Conservation (phyloP, 2,888 invertebrate genomes). For the Aplocera efformata region DNA sequence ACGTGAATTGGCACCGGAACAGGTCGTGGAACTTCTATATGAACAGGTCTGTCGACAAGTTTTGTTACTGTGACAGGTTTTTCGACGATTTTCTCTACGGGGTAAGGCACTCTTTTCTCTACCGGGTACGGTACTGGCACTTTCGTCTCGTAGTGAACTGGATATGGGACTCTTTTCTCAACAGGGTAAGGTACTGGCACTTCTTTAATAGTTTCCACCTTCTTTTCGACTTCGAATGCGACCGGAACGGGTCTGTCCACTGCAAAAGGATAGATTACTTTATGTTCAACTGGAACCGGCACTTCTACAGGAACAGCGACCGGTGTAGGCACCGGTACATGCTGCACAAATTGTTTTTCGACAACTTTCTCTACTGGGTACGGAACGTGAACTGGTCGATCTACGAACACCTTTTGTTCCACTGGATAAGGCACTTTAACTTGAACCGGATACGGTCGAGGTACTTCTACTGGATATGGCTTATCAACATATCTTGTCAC, state of each 20-base stretch:
- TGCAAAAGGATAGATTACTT: conserved; percentile 56
- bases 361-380: conserved; percentile 74
- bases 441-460: conserved; percentile 76
- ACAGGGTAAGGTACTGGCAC: conserved; percentile 73
- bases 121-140: conserved; percentile 77
- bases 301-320: conserved; percentile 62
- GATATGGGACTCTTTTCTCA: conserved; percentile 64
- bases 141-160: conserved; percentile 70
- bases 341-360: conserved; percentile 70
- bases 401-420: conserved; percentile 76
- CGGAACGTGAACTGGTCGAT: conserved; percentile 70
- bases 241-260: conserved; percentile 66
- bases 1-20: conserved; percentile 59
- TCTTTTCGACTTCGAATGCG: conserved; percentile 68
- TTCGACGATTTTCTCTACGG: conserved; percentile 76
- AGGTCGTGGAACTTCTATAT: conserved; percentile 63
- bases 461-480: conserved; percentile 78
- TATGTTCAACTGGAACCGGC: conserved; percentile 58
- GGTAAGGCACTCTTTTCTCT: conserved; percentile 65
- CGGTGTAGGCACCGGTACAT: conserved; percentile 64
- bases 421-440: conserved; percentile 74
- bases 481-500: conserved; percentile 78
- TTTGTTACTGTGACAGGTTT: conserved; percentile 77
- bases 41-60: conserved; percentile 64
- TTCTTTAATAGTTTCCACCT: conserved; percentile 47